A percentile compares a stretch with the other conserved stretches of the same genome.
Evolutionary conservation across 2,888 invertebrate species (phyloP).

Genomic region (Auanema freiburgensis): DNA sequence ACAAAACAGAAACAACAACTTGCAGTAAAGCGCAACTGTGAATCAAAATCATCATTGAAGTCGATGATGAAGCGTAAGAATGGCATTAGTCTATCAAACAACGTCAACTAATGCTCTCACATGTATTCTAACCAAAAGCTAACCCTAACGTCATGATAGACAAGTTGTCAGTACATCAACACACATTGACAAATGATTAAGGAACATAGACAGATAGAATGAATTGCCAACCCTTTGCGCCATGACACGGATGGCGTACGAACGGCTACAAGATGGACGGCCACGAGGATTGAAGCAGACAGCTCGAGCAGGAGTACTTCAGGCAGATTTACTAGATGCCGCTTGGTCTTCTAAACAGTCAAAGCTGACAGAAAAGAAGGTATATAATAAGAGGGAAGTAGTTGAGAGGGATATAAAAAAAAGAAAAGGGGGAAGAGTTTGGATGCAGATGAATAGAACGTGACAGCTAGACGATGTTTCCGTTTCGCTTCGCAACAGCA

Average conservation of each 20-base stretch:
- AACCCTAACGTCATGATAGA: no score
- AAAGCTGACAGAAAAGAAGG: constrained; percentile 3
- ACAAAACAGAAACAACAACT: no score
- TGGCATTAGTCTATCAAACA: no score
- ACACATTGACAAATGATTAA: no score
- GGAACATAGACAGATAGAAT: constrained; percentile 2
- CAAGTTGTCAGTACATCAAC: no score
- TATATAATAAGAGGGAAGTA: constrained; percentile 5
- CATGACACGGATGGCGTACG: background rate
- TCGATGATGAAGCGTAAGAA: no score
- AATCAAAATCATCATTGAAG: no score
- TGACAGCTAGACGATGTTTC: constrained; percentile 19
- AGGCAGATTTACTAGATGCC: constrained; percentile 2
- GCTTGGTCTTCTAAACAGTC: background rate
- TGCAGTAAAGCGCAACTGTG: no score
- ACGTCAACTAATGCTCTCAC: no score
- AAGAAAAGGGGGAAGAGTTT: constrained; percentile 16
- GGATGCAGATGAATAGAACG: constrained; percentile 21
- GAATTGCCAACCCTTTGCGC: constrained; percentile 2
- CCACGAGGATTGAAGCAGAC: constrained; percentile 9
- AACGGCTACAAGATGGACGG: constrained; percentile 7
- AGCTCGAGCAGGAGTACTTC: background rate
- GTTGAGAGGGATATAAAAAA: constrained; percentile 16
- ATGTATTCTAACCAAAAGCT: no score
- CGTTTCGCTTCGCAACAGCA: constrained; percentile 18